phyloP scores from a whole-genome alignment of 2,797 vertebrate genomes.

The Cossypha dichroa region DNA sequence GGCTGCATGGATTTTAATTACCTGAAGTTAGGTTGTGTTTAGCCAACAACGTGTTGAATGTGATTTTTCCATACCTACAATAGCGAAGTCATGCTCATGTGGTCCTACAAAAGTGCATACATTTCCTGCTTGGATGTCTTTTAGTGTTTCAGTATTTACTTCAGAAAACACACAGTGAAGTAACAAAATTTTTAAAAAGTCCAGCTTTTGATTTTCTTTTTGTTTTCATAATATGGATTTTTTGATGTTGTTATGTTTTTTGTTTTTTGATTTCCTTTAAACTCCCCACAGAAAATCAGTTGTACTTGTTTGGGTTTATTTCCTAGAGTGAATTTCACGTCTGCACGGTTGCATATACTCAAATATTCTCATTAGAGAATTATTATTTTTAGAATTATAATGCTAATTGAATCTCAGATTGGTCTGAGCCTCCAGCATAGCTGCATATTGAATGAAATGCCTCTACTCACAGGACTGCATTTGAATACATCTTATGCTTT shows the following conservation, averaged over 20 bases:
- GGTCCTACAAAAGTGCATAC: background rate
- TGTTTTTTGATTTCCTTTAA: background rate
- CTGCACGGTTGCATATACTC: conserved; percentile 12
- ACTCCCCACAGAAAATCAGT: background rate
- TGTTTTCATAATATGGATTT: background rate
- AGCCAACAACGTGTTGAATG: fast-evolving
- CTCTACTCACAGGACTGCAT: background rate
- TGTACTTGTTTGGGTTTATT: background rate
- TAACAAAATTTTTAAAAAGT: background rate
- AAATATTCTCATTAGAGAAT: conserved; percentile 65
- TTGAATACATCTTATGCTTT: conserved; percentile 41
- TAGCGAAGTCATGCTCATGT: background rate
- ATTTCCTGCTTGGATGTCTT: background rate
- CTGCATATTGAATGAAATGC: conserved; percentile 58
- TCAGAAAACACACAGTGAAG: background rate
- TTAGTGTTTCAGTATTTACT: background rate
- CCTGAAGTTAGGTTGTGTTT: background rate
- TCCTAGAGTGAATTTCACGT: background rate
- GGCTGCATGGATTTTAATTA: background rate
- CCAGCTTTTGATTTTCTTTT: conserved; percentile 26
- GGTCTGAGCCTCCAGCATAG: conserved; percentile 61
- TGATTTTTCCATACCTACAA: background rate
- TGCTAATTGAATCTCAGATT: conserved; percentile 60
- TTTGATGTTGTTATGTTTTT: background rate
- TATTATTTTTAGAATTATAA: conserved; percentile 66